Base-by-base conservation (phyloP, 2,888 invertebrate species). In the Polyommatus icarus region DNA sequence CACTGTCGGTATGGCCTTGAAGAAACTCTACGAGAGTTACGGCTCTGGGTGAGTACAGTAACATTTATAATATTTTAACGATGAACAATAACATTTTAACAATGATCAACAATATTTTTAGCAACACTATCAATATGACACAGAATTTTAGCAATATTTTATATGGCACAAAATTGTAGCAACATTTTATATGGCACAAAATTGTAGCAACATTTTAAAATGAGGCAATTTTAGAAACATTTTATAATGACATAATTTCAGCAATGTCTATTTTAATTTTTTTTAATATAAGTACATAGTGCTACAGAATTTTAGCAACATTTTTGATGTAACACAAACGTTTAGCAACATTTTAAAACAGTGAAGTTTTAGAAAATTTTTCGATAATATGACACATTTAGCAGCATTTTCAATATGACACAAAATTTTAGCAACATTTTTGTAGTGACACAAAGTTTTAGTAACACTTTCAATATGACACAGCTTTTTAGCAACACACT, bases 21-120 rank as follows among this genome's bases (percentile, higher is more conserved):
- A 95, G 87, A 95, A 94, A 84, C 85, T 96, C 15, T 95, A 96
- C 86, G 96, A 96, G 79, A 95, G 94, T 76, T 95, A 93, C 82
- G 88, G 90, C 83, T 87, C 84, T 85, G 93, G 93, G 94, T 93
- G 78, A 91, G 92, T 78, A 18, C 5, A 32, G n/a, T 7, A 54
- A 29, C 8, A 1, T 32, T 32, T 15, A 29, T 15, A 67, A 67
- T 15, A 67, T 15, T 29, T 24, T 67, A 36, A 36, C 36, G 4
- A 0, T 36, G 36, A 36, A 29, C 15, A 20, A 3, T 15, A 10
- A 29, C 4, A 15, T 12, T 24, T 24, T 61, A 32, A 32, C 32
- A 36, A 36, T 6, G 36, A 36, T 15, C 15, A 20, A 3, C 4
- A 10, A 29, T 0, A 15, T 5, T 67, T 67, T 67, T 15, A 24